Evolutionary conservation across 2,113 vertebrate genomes (phyloP), one percentile per base, ranked within the genome.

Genomic region (Vicugna pacos): DNA sequence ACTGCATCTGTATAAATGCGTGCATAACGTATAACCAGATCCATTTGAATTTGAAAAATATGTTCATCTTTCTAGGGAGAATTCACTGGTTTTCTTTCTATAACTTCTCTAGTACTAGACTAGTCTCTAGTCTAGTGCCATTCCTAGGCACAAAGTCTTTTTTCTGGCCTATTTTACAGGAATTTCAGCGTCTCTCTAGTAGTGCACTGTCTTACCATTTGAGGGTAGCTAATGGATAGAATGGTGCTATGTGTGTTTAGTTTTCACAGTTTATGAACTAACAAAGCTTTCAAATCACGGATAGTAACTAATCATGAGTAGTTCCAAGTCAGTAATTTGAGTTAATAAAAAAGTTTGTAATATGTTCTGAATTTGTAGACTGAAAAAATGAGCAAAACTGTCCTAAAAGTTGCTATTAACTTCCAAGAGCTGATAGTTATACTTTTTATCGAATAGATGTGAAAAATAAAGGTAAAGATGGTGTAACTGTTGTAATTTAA

Each of bases 391-490:
- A 15, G 86, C 8, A n/a, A 8, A 76, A 73, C 11, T 73, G 4
- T 75, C 12, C n/a, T 70, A 60, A 89, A 94, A 72, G 77, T 90
- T 89, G 64, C 22, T 84, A 14, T 84, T 90, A 42, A 93, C 20
- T 22, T 91, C 65, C 35, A 90, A 69, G 17, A 76, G 56, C 48
- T 82, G 80, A 46, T 56, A 83, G 65, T 48, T 60, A 15, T 65
- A 85, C 83, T 76, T 64, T 91, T 92, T 94, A 58, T 92, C 77
- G 38, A 96, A 38, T 86, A 72, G 73, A 54, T 77, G 5, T 64
- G 62, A 42, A 58, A 28, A 58, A 67, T 90, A 50, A 56, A 2
- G 12, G 56, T 64, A 94, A 75, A 89, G 6, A 22, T 26, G 60
- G 52, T 42, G 1, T 77, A 3, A 56, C 2, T 30, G 73, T 85